Evolutionary conservation across 2,113 vertebrate species (phyloP), one percentile per base, ranked within the genome.

Genomic region (Hiodon alosoides): DNA sequence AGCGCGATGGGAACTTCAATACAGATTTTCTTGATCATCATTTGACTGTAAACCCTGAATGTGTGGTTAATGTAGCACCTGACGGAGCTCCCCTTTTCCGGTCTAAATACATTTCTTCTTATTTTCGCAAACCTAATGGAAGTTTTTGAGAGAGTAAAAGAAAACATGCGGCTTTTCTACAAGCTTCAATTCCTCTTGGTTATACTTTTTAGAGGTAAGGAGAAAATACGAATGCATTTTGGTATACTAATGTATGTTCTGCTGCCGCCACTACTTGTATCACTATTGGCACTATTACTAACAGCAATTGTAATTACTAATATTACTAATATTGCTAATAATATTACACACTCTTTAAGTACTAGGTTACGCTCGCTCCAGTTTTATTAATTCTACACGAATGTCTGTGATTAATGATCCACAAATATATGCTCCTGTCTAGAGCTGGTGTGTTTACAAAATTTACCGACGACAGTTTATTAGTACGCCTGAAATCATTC

Each of bases 151-250:
- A 69, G 48, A 62, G 67, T 76, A 71, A 73, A 71, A 79, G 80
- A 76, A 87, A 92, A 91, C 89, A 92, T 92, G 90, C 90, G 90
- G 88, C 87, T 82, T 69, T 79, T 90, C 71, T 68, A 81, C 61
- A 76, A 80, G 74, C 86, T 88, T 67, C 87, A 88, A 73, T 82
- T 75, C 64, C 72, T 81, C 79, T 67, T 86, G 78, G 55, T 57
- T 67, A 67, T 86, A 78, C 87, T 90, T 83, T 81, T 85, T 62
- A 82, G 79, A 89, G 90, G 90, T 91, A 86, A 91, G 89, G 71
- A 69, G 69, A 76, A 58, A 11, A n/a, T 0, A 60, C 13, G n/a
- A 46, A 59, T 59, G 2, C 16, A 54, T 69, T 54, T 69, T 16
- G 11, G 8, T 46, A 47, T 11, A 46, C 17, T n/a, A 64, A 31